phyloP scores from a whole-genome alignment of 2,113 vertebrate genomes.

The Odontesthes bonariensis region DNA sequence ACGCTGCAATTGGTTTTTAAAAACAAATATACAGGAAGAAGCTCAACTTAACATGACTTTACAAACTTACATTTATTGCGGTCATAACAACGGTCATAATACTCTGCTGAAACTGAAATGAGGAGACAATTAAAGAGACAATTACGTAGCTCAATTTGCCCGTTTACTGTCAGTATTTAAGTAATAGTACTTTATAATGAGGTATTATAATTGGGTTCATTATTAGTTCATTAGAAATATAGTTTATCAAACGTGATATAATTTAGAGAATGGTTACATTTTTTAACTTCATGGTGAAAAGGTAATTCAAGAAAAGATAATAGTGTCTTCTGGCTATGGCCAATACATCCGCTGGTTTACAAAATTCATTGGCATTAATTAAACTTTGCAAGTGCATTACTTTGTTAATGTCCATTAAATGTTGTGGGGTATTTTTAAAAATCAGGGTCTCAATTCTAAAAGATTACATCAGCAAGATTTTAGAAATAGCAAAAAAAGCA shows the following conservation, averaged over 20 bases:
- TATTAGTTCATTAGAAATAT: conserved; percentile 26
- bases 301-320: not conserved
- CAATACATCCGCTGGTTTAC: conserved; percentile 11
- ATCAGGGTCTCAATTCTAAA: too few relatives aligned
- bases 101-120: not conserved
- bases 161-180: conserved; percentile 15
- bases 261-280: conserved; percentile 4
- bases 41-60: not conserved
- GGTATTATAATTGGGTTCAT: conserved; percentile 30
- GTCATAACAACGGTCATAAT: conserved; percentile 1
- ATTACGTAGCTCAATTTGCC: conserved; percentile 8
- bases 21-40: not conserved
- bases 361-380: not conserved
- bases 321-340: not conserved
- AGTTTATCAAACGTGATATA: conserved; percentile 9
- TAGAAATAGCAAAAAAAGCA: not conserved
- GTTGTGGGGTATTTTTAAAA: too few relatives aligned
- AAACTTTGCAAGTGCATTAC: too few relatives aligned
- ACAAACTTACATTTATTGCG: conserved; percentile 1
- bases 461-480: not conserved
- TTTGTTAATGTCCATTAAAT: too few relatives aligned
- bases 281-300: not conserved
- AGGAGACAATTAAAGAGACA: conserved; percentile 17
- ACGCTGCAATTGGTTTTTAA: not conserved
- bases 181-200: conserved; percentile 13